phyloP scores from a whole-genome alignment of 2,797 vertebrate species.

The Helostoma temminkii region DNA sequence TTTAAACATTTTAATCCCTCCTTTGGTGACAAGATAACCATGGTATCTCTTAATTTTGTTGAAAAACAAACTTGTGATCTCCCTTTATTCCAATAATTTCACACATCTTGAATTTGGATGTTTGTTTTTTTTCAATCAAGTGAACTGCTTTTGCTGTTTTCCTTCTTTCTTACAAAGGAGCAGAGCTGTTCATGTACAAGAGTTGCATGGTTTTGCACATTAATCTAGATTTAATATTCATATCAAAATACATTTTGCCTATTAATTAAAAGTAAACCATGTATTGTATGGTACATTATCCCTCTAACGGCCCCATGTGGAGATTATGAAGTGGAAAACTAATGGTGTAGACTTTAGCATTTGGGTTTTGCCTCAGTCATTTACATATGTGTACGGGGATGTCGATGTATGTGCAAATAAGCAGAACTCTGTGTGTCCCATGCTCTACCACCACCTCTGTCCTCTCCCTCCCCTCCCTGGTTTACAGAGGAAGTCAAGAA shows the following conservation, averaged over 20 bases:
- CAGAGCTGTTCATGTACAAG: slow-evolving; percentile 76
- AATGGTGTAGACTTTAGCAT: slow-evolving; percentile 99
- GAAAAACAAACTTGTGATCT: slow-evolving; percentile 62
- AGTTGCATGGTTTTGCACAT: slow-evolving; percentile 90
- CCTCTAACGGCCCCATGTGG: slow-evolving; percentile 99
- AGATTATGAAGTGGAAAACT: slow-evolving; percentile 99
- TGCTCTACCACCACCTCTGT: slow-evolving; percentile 63
- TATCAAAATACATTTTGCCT: slow-evolving; percentile 94
- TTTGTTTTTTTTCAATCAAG: slow-evolving; percentile 32
- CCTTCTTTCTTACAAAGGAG: slow-evolving; percentile 59
- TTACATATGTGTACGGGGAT: slow-evolving; percentile 95
- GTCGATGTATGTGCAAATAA: slow-evolving; percentile 96
- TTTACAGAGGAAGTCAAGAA: slow-evolving; percentile 87
- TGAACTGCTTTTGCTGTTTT: slow-evolving; percentile 50
- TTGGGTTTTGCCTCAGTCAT: slow-evolving; percentile 95
- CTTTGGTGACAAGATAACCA: slow-evolving; percentile 45
- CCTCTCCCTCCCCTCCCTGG: slow-evolving; percentile 72
- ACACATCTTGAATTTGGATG: slow-evolving; percentile 66
- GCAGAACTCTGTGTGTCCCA: slow-evolving; percentile 88
- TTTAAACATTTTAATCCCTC: background rate
- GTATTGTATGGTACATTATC: slow-evolving; percentile 99
- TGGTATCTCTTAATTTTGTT: slow-evolving; percentile 33
- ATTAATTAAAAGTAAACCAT: slow-evolving; percentile 99
- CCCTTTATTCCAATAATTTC: slow-evolving; percentile 67
- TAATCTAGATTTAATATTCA: slow-evolving; percentile 98